Conservation (phyloP, 2,113 vertebrate species). For the Origma solitaria region DNA sequence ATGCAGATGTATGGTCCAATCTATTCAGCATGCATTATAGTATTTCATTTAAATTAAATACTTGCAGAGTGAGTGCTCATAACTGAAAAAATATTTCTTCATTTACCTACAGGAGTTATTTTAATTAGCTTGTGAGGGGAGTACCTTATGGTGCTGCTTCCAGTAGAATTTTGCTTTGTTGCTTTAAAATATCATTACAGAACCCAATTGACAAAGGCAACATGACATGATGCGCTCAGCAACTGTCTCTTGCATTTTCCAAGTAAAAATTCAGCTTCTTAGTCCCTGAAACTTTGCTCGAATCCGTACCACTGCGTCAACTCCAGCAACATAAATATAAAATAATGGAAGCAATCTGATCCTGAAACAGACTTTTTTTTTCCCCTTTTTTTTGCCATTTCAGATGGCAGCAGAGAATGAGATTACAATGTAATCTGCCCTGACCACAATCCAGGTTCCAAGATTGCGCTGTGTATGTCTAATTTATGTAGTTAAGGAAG, state of each 20-base stretch:
- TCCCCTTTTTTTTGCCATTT: neutral
- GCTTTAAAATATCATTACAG: constrained; percentile 50
- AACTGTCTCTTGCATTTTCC: neutral
- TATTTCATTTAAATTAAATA: constrained; percentile 60
- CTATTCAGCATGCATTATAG: constrained; percentile 45
- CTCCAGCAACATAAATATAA: neutral
- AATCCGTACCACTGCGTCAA: neutral
- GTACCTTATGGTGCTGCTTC: constrained; percentile 37
- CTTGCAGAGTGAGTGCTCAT: constrained; percentile 22
- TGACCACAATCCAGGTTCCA: neutral
- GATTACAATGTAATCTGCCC: neutral
- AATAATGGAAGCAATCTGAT: neutral
- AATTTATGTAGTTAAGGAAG: neutral
- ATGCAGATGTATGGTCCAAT: constrained; percentile 9
- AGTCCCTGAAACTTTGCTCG: constrained; percentile 26
- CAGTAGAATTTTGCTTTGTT: constrained; percentile 51
- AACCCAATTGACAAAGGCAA: constrained; percentile 13
- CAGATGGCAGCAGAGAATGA: neutral
- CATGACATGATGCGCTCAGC: neutral
- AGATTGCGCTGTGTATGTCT: neutral
- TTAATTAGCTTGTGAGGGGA: constrained; percentile 56
- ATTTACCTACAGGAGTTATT: constrained; percentile 56
- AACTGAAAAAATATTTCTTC: constrained; percentile 38
- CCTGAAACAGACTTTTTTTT: neutral
- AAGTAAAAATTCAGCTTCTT: neutral